Evolutionary conservation across 2,797 vertebrate species (phyloP), one percentile per base, ranked within the genome.

Genomic region (Rhabdomys pumilio): DNA sequence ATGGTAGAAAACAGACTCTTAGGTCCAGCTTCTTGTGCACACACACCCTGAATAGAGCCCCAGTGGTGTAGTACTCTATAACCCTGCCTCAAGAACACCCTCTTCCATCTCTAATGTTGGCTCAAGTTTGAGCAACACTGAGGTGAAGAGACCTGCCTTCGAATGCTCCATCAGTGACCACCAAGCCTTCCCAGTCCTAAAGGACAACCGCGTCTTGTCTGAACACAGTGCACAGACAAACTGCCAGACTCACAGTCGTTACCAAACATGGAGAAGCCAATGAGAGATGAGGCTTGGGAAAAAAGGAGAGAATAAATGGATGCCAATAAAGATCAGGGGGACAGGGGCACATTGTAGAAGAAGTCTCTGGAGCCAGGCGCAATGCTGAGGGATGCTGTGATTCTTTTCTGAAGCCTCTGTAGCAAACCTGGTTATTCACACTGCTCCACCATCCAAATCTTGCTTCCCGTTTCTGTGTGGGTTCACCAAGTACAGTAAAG

Each of bases 261-360:
- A 90, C 65, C 22, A 90, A 65, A 79, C 44, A 19, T 44, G 76
- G 22, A 44, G 82, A 92, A 87, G 53, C 63, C 85, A 63, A 34
- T 55, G n/a, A 61, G 76, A 59, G 38, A 38, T n/a, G 11, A 47
- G 53, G 2, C 50, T 29, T 72, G 84, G 38, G 83, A 83, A 80
- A 59, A 65, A 87, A 80, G n/a, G 44, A 84, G 65, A 29, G 11
- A 10, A 12, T 41, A 69, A 72, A 53, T 55, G 10, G 53, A 57
- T 65, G 44, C n/a, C 41, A 75, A 22, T 19, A 41, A 92, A 24
- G 69, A 50, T 22, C 55, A 47, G 11, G 47, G 12, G 34, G 3
- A 22, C 83, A 79, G 75, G 41, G 13, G 19, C 44, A 69, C 24
- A 14, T 41, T 50, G 41, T 8, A 19, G 31, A n/a, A 29, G 24